A percentile compares a stretch with the other conserved stretches of the same genome.
phyloP scores from a whole-genome alignment of 1,140 invertebrate species.

The Aphaenogaster floridana region DNA sequence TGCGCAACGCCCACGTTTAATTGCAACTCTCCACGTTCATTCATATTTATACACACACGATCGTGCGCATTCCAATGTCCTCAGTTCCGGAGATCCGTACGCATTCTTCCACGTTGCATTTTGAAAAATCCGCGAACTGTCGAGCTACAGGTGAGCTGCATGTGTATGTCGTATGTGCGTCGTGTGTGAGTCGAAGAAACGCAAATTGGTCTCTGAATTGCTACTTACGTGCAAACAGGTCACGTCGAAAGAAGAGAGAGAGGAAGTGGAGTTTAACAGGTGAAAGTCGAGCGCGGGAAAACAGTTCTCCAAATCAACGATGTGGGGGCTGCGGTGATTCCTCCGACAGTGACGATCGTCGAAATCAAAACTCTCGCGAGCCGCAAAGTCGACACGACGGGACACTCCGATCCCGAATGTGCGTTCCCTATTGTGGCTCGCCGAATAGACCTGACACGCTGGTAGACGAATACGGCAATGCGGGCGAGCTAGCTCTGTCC shows the following conservation, averaged over 20 bases:
- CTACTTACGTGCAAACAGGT: conserved; percentile 32
- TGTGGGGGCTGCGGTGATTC: background rate
- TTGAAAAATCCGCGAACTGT: conserved; percentile 13
- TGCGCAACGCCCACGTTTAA: background rate
- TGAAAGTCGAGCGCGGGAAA: conserved; percentile 70
- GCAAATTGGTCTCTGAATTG: background rate
- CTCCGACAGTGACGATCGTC: conserved; percentile 22
- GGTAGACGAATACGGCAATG: conserved; percentile 75
- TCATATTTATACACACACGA: conserved; percentile 31
- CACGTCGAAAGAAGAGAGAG: conserved; percentile 15
- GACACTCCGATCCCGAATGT: background rate
- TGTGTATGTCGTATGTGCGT: background rate
- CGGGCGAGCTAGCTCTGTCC: conserved; percentile 86
- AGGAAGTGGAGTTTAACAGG: conserved; percentile 67
- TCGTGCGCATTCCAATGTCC: conserved; percentile 9
- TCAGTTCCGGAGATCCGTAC: background rate
- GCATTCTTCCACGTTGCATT: background rate
- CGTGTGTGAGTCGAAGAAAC: background rate
- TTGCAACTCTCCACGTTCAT: background rate
- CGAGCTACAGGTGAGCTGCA: background rate
- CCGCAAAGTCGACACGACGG: background rate
- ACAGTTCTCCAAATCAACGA: conserved; percentile 3
- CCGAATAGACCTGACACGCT: conserved; percentile 18
- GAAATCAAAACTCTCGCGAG: background rate
- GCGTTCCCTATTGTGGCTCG: background rate